Conservation (phyloP, 2,113 vertebrate species). For the Amia ocellicauda region DNA sequence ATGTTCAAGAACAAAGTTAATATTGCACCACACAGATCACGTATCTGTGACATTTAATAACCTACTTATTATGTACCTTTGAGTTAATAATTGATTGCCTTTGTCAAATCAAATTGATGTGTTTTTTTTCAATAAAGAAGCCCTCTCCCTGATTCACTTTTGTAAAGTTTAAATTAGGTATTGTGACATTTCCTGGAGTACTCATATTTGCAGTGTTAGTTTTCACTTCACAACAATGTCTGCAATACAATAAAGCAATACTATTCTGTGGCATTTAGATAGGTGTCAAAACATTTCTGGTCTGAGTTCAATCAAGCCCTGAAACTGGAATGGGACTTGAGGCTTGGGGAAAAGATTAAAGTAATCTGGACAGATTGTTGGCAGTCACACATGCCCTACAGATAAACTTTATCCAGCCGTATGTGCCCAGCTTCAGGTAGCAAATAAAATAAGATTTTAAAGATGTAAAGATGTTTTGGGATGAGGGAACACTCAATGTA, state of each 20-base stretch:
- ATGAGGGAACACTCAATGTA: background rate
- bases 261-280: slow-evolving; percentile 48
- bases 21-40: slow-evolving; percentile 38
- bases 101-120: slow-evolving; percentile 47
- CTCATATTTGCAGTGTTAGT: slow-evolving; percentile 41
- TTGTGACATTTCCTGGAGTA: slow-evolving; percentile 38
- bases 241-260: slow-evolving; percentile 35
- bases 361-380: slow-evolving; percentile 72
- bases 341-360: slow-evolving; percentile 76
- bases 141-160: slow-evolving; percentile 22
- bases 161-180: slow-evolving; percentile 31
- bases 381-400: slow-evolving; percentile 75
- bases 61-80: slow-evolving; percentile 45
- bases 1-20: slow-evolving; percentile 31
- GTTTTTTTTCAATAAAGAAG: slow-evolving; percentile 53
- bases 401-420: slow-evolving; percentile 74
- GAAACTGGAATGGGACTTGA: slow-evolving; percentile 67
- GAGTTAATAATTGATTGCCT: slow-evolving; percentile 51
- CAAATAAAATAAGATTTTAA: slow-evolving; percentile 30
- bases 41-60: slow-evolving; percentile 55
- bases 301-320: slow-evolving; percentile 67
- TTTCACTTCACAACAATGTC: slow-evolving; percentile 38
- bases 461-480: background rate
- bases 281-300: slow-evolving; percentile 69
- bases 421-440: slow-evolving; percentile 73